Evolutionary conservation across 2,797 vertebrate genomes (phyloP), one percentile per base, ranked within the genome.

Genomic region (Cynopterus sphinx): DNA sequence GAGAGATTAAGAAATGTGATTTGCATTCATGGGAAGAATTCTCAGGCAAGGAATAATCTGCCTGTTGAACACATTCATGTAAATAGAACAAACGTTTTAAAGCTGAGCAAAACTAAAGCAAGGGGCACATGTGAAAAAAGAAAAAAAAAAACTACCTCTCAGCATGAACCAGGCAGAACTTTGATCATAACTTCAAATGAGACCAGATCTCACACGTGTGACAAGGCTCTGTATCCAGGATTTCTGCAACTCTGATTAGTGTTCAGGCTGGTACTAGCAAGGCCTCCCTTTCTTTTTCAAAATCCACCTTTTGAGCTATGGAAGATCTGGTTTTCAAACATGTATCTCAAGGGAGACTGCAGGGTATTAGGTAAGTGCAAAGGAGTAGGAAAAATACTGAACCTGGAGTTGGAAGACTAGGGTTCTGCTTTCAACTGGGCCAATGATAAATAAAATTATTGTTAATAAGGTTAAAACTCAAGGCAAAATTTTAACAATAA

Each of bases 1-100:
- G 96, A 87, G 53, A 96, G 96, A 98, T 97, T 96, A 98, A 97
- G 94, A 95, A 97, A 86, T 43, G 89, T 91, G 67, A 97, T 97
- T 97, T 97, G 93, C 93, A 96, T 97, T 97, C 94, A 89, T 81
- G 70, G 94, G 68, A 96, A 95, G 87, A 95, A 75, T 88, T 95
- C 49, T 94, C 92, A 81, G 82, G 94, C 96, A 97, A 86, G 70
- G 0, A 96, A 53, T 95, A 97, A 94, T 96, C 97, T 96, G 96
- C 86, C 79, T 94, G 96, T 96, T 94, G 93, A 97, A 97, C 91
- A 77, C 75, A 77, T 96, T 96, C 93, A 97, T 96, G 82, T 94
- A 95, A 97, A 97, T 88, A 95, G 93, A 95, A 86, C 91, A 97
- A 96, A 95, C 71, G 87, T 91, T 96, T 98, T 84, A 87, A 92